phyloP scores from a whole-genome alignment of 2,888 invertebrate genomes.

The Melangyna quadrimaculata region DNA sequence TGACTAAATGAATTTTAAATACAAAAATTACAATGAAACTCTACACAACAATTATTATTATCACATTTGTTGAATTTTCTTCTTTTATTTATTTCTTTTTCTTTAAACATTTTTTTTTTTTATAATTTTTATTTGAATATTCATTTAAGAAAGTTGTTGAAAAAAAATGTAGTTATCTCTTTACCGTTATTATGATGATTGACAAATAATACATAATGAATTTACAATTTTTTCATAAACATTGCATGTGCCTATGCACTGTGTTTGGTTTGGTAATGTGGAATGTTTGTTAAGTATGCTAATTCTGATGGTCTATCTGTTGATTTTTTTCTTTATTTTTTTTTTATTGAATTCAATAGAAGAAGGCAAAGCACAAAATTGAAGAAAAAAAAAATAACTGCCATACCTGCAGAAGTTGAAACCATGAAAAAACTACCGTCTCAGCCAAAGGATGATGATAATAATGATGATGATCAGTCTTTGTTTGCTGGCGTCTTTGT shows the following conservation, averaged over 20 bases:
- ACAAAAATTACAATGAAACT: conserved; percentile 49
- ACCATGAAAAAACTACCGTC: conserved; percentile 17
- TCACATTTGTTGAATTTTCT: conserved; percentile 63
- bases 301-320: conserved; percentile 59
- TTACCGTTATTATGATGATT: conserved; percentile 52
- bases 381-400: conserved; percentile 7
- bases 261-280: conserved; percentile 44
- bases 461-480: conserved; percentile 65
- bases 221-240: conserved; percentile 38
- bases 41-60: conserved; percentile 63
- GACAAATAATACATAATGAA: conserved; percentile 45
- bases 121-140: conserved; percentile 48
- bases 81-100: conserved; percentile 4
- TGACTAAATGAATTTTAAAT: conserved; percentile 59
- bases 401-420: conserved; percentile 29
- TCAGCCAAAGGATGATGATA: conserved; percentile 33
- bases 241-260: conserved; percentile 7
- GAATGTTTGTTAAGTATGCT: conserved; percentile 71
- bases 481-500: conserved; percentile 48
- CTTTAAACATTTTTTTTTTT: not conserved
- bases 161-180: conserved; percentile 21
- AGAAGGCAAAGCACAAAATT: not conserved
- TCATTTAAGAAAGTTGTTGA: conserved; percentile 44
- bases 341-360: conserved; percentile 11
- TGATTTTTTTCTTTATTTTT: conserved; percentile 16